A percentile compares a stretch with the other conserved stretches of the same genome.
These are phyloP conservation scores for Eulithis prunata DNA, from an alignment of 2,888 invertebrate genomes.

Conservation along the genomic window DNA sequence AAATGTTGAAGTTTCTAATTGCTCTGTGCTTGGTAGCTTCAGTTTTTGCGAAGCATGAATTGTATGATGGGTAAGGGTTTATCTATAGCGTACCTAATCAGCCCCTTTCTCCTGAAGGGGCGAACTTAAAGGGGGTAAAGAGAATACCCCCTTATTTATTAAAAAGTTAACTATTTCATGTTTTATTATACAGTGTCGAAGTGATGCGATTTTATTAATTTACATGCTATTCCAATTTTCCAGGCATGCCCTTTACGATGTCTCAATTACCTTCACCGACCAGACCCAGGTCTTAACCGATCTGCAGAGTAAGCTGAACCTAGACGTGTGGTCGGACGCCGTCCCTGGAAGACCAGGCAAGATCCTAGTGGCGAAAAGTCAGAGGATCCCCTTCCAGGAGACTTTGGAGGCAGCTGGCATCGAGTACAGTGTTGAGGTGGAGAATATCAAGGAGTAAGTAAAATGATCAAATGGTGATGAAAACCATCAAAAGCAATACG, in stretches of 20 bases:
- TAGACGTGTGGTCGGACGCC: conserved; percentile 62
- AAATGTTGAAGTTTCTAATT: conserved; percentile 50
- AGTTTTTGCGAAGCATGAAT: conserved; percentile 62
- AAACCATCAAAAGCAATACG: no score
- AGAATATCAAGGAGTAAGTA: conserved; percentile 68
- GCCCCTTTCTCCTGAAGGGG: no score
- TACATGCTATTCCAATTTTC: conserved; percentile 6
- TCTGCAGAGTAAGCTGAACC: conserved; percentile 44
- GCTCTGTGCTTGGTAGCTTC: conserved; percentile 47
- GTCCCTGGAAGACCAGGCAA: conserved; percentile 51
- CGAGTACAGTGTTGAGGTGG: conserved; percentile 49
- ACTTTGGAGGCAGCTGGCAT: conserved; percentile 48
- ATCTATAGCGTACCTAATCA: no score
- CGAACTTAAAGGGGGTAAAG: no score
- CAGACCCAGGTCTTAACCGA: conserved; percentile 52
- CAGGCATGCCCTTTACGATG: conserved; percentile 62
- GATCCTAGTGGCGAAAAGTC: conserved; percentile 54
- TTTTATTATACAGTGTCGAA: no score
- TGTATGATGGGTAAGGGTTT: conserved; percentile 63
- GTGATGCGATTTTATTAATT: not conserved
- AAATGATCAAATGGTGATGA: not conserved
- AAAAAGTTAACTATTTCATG: no score
- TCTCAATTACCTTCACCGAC: conserved; percentile 49
- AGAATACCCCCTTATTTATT: no score
- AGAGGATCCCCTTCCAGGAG: conserved; percentile 49